Percentiles rank a stretch among this genome's conserved stretches.
Evolutionary conservation across 2,113 vertebrate genomes (phyloP).

Genomic region (Xenopus laevis): DNA sequence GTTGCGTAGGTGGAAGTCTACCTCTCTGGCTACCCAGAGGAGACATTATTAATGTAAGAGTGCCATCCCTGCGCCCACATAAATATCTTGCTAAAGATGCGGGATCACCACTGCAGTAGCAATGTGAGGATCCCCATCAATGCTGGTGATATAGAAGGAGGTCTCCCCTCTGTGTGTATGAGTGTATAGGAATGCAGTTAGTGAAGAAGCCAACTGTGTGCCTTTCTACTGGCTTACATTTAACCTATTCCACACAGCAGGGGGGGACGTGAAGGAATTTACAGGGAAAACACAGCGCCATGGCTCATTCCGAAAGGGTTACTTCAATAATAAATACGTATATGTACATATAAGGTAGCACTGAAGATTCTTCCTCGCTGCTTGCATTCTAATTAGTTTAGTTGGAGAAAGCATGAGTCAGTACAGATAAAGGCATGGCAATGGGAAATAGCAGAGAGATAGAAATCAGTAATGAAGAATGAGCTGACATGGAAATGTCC

Average conservation of each 20-base stretch:
- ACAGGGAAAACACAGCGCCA: neutral
- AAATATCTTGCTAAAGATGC: constrained; percentile 46
- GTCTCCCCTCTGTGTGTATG: constrained; percentile 22
- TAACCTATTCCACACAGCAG: neutral
- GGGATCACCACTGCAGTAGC: constrained; percentile 30
- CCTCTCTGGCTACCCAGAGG: constrained; percentile 39
- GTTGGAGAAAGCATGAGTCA: constrained; percentile 40
- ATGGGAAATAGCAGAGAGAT: constrained; percentile 38
- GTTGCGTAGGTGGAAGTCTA: constrained; percentile 30
- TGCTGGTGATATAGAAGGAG: constrained; percentile 28
- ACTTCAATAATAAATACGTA: constrained; percentile 26
- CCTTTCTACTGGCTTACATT: constrained; percentile 2
- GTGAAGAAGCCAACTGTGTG: neutral
- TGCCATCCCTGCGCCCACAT: constrained; percentile 39
- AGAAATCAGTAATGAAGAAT: constrained; percentile 25
- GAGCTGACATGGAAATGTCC: neutral
- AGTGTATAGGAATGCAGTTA: constrained; percentile 20
- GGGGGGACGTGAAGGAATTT: neutral
- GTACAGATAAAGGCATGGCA: constrained; percentile 26
- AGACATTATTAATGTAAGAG: constrained; percentile 34
- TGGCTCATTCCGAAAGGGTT: constrained; percentile 7
- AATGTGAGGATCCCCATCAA: constrained; percentile 31
- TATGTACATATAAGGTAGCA: constrained; percentile 31
- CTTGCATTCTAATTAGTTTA: constrained; percentile 36
- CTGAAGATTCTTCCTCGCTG: constrained; percentile 31